Evolutionary conservation across 2,113 vertebrate species (phyloP), one percentile per base, ranked within the genome.

Genomic region (Thalassarche chlororhynchos): DNA sequence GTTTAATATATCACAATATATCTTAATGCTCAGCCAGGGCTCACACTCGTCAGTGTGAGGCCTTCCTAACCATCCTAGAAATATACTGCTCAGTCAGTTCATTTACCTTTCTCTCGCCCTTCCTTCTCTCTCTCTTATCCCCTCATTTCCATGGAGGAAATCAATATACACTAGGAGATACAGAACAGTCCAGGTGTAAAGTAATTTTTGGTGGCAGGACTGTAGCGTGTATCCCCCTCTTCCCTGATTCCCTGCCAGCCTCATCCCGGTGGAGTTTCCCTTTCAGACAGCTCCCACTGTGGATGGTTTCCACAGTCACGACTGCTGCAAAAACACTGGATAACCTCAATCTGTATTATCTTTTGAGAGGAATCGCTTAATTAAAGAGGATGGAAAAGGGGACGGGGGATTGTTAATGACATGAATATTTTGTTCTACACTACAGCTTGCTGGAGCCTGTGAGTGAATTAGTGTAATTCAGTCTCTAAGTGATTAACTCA

Each of bases 401-500:
- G 42, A 71, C 0, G 4, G 9, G 55, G 14, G 42, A 46, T 80
- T 90, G 46, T 36, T 93, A 94, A 88, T 68, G 38, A 75, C 47
- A 77, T 84, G 65, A 93, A 81, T 93, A 90, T 94, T 94, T 91
- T 75, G 40, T 64, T 87, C 47, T 81, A 70, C 9, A 20, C 38
- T 90, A 47, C 47, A 66, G 17, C 29, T 94, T 92, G 49, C 72
- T 78, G 62, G 17, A 96, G 58, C 32, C 47, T 62, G 8, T 47
- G 51, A 93, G 51, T 89, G 72, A 90, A 92, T 89, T 84, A 84
- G 64, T 44, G 16, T n/a, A 81, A 92, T 80, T 96, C 61, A 61
- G 57, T 77, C 70, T 93, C 82, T n/a, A 77, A 94, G 64, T 74
- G 54, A 94, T 93, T 94, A 94, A 88, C 32, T 85, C 42, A 54